Conservation (phyloP, 2,888 invertebrate species). For the Eupithecia centaureata region DNA sequence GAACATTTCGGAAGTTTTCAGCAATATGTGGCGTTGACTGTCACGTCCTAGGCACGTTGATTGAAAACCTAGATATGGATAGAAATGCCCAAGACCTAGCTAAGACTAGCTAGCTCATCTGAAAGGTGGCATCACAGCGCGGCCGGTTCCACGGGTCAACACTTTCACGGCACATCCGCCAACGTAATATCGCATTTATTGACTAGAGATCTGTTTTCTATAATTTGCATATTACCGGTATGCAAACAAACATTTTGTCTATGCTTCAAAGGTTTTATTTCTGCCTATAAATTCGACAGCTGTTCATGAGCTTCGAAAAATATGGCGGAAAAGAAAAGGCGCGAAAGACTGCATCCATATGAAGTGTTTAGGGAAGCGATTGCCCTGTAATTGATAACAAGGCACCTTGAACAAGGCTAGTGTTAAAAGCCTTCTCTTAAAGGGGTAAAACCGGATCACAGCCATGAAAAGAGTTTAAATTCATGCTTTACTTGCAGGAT, state of each 20-base stretch:
- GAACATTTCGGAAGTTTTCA: too few relatives aligned
- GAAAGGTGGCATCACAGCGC: slow-evolving; percentile 13
- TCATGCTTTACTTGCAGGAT: neutral
- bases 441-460: neutral
- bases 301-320: neutral
- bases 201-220: slow-evolving; percentile 37
- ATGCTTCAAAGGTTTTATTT: neutral
- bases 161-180: slow-evolving; percentile 71
- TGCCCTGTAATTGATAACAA: neutral
- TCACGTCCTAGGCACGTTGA: neutral
- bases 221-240: slow-evolving; percentile 36
- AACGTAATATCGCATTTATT: slow-evolving; percentile 57
- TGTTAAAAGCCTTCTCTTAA: neutral
- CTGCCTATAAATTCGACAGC: neutral
- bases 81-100: slow-evolving; percentile 7
- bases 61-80: neutral
- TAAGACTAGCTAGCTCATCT: neutral
- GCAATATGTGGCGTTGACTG: neutral
- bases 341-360: neutral
- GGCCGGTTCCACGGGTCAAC: slow-evolving; percentile 71
- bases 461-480: neutral
- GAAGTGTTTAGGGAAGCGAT: neutral
- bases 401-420: neutral
- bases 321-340: neutral
- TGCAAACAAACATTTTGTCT: slow-evolving; percentile 22